These are phyloP conservation scores for Odontamblyopus rebecca DNA, from an alignment of 2,797 vertebrate species.

Conservation along the genomic window DNA sequence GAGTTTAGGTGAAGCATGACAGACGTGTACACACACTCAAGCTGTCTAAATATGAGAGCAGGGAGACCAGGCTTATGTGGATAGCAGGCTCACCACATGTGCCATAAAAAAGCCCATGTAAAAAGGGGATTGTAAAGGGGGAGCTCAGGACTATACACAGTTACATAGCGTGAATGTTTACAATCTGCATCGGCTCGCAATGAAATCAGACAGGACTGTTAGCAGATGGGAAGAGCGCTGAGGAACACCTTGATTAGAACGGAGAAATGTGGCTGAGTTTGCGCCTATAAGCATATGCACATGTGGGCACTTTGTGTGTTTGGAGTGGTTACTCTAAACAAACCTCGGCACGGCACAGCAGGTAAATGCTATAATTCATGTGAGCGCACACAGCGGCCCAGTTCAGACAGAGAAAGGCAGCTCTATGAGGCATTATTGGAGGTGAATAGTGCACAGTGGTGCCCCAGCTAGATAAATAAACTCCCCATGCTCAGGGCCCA, in stretches of 20 bases:
- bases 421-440: conserved; percentile 83
- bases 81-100: conserved; percentile 67
- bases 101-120: conserved; percentile 65
- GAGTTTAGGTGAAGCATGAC: conserved; percentile 69
- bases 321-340: conserved; percentile 79
- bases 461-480: conserved; percentile 87
- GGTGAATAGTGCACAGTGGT: conserved; percentile 78
- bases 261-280: conserved; percentile 26
- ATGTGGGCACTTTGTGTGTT: conserved; percentile 66
- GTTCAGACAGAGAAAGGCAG: conserved; percentile 79
- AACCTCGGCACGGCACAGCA: conserved; percentile 68
- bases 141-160: conserved; percentile 27
- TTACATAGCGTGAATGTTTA: conserved; percentile 34
- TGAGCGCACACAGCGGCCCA: conserved; percentile 75
- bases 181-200: conserved; percentile 11
- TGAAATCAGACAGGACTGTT: conserved; percentile 22
- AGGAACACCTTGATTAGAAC: conserved; percentile 33
- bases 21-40: conserved; percentile 78
- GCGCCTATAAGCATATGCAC: conserved; percentile 62
- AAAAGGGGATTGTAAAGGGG: conserved; percentile 43
- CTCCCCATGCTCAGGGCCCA: conserved; percentile 77
- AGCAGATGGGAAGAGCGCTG: conserved; percentile 22
- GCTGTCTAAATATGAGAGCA: conserved; percentile 78
- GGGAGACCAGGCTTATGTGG: conserved; percentile 57
- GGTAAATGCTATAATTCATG: conserved; percentile 84